Conservation (phyloP, 2,888 invertebrate species). For the Cyrtodaria siliqua region DNA sequence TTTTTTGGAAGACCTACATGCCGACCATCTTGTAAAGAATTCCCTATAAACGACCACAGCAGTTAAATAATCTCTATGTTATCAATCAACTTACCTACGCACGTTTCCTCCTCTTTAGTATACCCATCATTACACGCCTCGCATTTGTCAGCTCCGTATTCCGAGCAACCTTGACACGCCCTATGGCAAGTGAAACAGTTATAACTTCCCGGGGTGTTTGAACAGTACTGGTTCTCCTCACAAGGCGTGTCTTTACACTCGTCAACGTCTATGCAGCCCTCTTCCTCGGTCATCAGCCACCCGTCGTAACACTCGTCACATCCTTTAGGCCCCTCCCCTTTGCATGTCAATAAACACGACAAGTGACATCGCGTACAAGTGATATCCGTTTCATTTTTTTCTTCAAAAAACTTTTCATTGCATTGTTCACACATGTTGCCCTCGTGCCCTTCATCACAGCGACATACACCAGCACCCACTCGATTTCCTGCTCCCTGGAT, state of each 20-base stretch:
- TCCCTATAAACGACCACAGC: too few species aligned
- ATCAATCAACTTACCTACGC: slow-evolving; percentile 15
- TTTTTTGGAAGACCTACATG: too few species aligned
- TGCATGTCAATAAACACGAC: slow-evolving; percentile 92
- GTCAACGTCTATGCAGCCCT: slow-evolving; percentile 93
- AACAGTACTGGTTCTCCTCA: slow-evolving; percentile 92
- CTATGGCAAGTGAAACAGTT: slow-evolving; percentile 92
- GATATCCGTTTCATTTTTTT: slow-evolving; percentile 77
- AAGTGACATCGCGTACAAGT: slow-evolving; percentile 91
- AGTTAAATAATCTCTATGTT: too few species aligned
- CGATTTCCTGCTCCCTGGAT: slow-evolving; percentile 96
- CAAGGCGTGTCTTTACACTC: slow-evolving; percentile 91
- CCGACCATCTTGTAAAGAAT: too few species aligned
- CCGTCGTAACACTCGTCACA: slow-evolving; percentile 91
- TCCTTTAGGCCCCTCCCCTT: slow-evolving; percentile 89
- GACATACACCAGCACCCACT: slow-evolving; percentile 96
- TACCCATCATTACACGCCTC: slow-evolving; percentile 92
- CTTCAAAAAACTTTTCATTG: slow-evolving; percentile 89
- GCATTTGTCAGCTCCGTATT: slow-evolving; percentile 97
- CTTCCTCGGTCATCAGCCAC: slow-evolving; percentile 91
- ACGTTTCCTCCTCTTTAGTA: slow-evolving; percentile 75
- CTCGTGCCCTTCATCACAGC: slow-evolving; percentile 93
- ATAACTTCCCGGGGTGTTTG: slow-evolving; percentile 95
- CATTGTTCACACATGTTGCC: slow-evolving; percentile 94
- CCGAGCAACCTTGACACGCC: slow-evolving; percentile 93